Evolutionary conservation across 2,113 vertebrate genomes (phyloP).

Genomic region (Corythornis cristatus): DNA sequence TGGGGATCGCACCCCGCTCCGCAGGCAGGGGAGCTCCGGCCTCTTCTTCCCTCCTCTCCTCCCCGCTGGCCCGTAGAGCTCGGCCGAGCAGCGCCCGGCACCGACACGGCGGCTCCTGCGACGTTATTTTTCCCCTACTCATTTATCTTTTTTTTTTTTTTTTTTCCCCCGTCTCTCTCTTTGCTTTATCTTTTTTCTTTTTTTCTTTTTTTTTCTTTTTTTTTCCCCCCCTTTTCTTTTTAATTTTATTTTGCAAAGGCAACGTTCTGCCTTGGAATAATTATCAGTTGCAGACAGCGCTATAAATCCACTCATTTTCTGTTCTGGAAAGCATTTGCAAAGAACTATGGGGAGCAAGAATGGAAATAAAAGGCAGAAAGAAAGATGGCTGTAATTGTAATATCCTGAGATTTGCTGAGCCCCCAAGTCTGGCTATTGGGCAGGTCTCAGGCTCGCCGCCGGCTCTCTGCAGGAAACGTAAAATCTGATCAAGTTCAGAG

Average conservation of each 20-base stretch:
- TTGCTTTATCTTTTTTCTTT: not conserved
- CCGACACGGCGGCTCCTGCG: not conserved
- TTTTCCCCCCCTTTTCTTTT: not conserved
- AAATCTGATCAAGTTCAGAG: conserved; percentile 99
- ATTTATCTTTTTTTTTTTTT: not conserved
- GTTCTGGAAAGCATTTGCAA: conserved; percentile 75
- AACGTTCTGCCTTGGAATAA: conserved; percentile 67
- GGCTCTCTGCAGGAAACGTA: conserved; percentile 93
- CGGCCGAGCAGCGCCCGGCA: not conserved
- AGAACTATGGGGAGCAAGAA: conserved; percentile 80
- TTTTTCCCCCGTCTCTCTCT: not conserved
- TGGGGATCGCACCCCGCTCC: not conserved
- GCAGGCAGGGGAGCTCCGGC: not conserved
- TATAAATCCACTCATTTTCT: conserved; percentile 75
- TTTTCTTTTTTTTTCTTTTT: not conserved
- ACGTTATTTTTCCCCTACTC: not conserved
- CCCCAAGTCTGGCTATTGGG: conserved; percentile 83
- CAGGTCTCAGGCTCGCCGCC: conserved; percentile 83
- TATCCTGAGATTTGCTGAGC: conserved; percentile 81
- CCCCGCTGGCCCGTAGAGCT: no score
- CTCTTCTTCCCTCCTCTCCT: not conserved
- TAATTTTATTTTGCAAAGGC: not conserved
- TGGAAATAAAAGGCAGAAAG: conserved; percentile 82
- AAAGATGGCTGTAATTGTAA: conserved; percentile 89
- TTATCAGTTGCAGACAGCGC: conserved; percentile 68